Evolutionary conservation across 1,140 invertebrate genomes (phyloP), one percentile per base, ranked within the genome.

Genomic region (Tetragnatha versicolor): DNA sequence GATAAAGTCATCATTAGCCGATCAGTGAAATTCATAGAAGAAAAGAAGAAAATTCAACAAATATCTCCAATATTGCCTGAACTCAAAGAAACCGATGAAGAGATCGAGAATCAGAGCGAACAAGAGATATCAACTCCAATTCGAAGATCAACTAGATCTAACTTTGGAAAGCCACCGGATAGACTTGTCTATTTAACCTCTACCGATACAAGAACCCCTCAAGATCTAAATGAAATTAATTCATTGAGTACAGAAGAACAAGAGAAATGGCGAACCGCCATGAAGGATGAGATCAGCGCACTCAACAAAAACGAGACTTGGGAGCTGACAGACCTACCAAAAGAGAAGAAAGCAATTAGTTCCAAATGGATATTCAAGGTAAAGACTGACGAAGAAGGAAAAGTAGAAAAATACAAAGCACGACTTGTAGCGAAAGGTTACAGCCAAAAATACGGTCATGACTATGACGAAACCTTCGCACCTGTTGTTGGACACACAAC

Each of bases 391-490:
- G 20, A 45, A 58, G 35, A 78, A 27, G 80, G 80, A 14, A 20
- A 58, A 33, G 31, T 79, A 9, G 39, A 49, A 25, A 72, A 61
- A 73, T 83, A 83, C 79, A 87, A 86, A 81, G 86, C 86, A 17
- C 72, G 86, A 31, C 81, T 86, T 35, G 86, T 88, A 9, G 84
- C 83, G 10, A 84, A 84, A 80, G 86, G 86, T 0, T 87, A 81
- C 61, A 79, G 77, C 27, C 85, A 86, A 79, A n/a, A n/a, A n/a
- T n/a, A n/a, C n/a, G 2, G 20, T 47, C 20, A 17, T 17, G 83
- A 85, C 60, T 85, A 80, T 70, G 31, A 82, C 51, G 84, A 86
- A 81, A 85, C 83, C 61, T 86, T 81, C 73, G 53, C 84, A 22
- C 83, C 85, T 39, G 85, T 85, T 22, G 79, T 77, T 29, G 80